These are phyloP conservation scores for Archilochus colubris DNA, from an alignment of 2,113 vertebrate genomes.

Conservation along the genomic window DNA sequence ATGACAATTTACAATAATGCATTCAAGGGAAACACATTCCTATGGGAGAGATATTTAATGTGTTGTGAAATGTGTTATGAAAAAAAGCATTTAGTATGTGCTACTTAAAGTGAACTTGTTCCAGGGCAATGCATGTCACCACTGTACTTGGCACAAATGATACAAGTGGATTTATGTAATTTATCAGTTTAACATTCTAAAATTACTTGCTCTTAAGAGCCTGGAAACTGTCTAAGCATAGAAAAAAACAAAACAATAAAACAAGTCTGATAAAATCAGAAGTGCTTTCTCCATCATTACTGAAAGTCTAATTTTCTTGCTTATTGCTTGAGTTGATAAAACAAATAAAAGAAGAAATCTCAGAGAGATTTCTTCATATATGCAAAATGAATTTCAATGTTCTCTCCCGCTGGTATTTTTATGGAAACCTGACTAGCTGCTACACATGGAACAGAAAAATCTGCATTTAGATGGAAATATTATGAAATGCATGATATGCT, in stretches of 20 bases:
- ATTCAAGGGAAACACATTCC: conserved; percentile 63
- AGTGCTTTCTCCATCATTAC: conserved; percentile 72
- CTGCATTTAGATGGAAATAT: conserved; percentile 88
- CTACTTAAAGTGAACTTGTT: conserved; percentile 38
- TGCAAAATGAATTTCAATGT: conserved; percentile 81
- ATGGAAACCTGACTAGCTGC: conserved; percentile 77
- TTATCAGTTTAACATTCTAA: conserved; percentile 66
- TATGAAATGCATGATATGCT: conserved; percentile 78
- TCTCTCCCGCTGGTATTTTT: conserved; percentile 81
- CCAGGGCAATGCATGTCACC: not conserved
- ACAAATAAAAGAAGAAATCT: conserved; percentile 80
- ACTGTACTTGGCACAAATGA: conserved; percentile 56
- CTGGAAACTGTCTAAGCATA: conserved; percentile 65
- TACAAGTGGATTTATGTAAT: conserved; percentile 54
- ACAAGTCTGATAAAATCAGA: conserved; percentile 72
- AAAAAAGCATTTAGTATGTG: conserved; percentile 31
- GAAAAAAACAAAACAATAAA: not conserved
- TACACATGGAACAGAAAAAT: conserved; percentile 79
- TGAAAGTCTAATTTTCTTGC: conserved; percentile 80
- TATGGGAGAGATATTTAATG: conserved; percentile 29
- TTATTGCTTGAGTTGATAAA: conserved; percentile 84
- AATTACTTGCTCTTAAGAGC: conserved; percentile 57
- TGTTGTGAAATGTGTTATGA: conserved; percentile 43
- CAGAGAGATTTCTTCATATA: conserved; percentile 76
- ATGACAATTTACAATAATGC: conserved; percentile 60